Evolutionary conservation across 2,888 invertebrate genomes (phyloP), one percentile per base, ranked within the genome.

Genomic region (Cheilosia impressa): DNA sequence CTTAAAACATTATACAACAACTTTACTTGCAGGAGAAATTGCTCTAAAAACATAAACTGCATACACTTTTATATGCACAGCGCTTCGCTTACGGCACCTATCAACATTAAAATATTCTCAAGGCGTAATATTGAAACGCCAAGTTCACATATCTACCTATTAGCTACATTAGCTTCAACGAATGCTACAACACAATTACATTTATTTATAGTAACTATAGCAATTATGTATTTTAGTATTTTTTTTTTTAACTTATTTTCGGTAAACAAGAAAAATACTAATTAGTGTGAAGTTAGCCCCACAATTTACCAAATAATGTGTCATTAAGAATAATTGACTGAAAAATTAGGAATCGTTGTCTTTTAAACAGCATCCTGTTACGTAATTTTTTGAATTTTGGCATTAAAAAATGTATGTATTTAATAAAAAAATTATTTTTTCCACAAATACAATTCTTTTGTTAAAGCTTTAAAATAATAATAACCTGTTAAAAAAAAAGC

Each of bases 21-120:
- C 43, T 43, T 81, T 68, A 72, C 38, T 85, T 81, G 13, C 85
- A 85, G 85, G 85, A 85, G 68, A 68, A 81, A 72, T 77, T 85
- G 45, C 77, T 85, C 62, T 85, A 77, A 76, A 72, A 58, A 75
- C 45, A 52, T 15, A 9, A 24, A 27, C 62, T 55, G 45, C 34
- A 60, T 45, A 34, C 31, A 38, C 27, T 53, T 53, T 63, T 50
- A 50, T 50, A 65, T 69, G 83, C 83, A 84, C 75, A 60, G 38
- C 80, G 75, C 71, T 71, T 80, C 79, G 75, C 69, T 80, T 80
- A 43, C 47, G 66, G 80, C 84, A 75, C 80, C 75, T 76, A 80
- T 60, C 79, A 80, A 75, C 80, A 68, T 38, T 41, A 38, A 38
- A 58, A 38, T 27, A 27, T 10, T 22, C 34, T 52, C 15, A 53